Percentiles rank a stretch among this genome's conserved stretches.
Conservation (phyloP, 2,113 vertebrate genomes). For the Tyrannus savana region DNA sequence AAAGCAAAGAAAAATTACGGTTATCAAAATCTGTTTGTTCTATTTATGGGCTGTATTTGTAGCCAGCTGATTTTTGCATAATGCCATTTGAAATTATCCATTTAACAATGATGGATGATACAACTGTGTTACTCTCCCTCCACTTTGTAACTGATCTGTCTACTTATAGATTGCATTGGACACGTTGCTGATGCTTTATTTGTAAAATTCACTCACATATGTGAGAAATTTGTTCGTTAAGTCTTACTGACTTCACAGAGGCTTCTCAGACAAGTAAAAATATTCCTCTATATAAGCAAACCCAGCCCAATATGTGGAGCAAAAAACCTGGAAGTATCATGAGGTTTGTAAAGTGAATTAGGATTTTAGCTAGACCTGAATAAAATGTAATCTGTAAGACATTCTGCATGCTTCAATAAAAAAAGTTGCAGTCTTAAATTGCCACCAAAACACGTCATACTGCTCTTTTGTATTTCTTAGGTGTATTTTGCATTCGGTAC, state of each 20-base stretch:
- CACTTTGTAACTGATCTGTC: not conserved
- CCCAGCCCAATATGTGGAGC: not conserved
- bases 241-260: not conserved
- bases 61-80: conserved; percentile 49
- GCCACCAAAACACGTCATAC: not conserved
- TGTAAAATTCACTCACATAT: conserved; percentile 23
- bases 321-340: not conserved
- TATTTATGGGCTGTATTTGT: conserved; percentile 11
- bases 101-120: conserved; percentile 41
- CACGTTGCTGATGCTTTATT: conserved; percentile 39
- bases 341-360: not conserved
- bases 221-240: conserved; percentile 9
- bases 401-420: not conserved
- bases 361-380: not conserved
- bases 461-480: not conserved
- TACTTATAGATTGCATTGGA: conserved; percentile 21
- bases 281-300: not conserved
- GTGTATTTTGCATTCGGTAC: not conserved
- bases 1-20: not conserved
- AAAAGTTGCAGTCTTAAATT: not conserved
- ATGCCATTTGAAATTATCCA: conserved; percentile 43
- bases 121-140: not conserved
- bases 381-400: not conserved
- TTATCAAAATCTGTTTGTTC: conserved; percentile 3
- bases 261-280: not conserved